phyloP scores from a whole-genome alignment of 2,888 invertebrate species.

The Drosophila ustulata region DNA sequence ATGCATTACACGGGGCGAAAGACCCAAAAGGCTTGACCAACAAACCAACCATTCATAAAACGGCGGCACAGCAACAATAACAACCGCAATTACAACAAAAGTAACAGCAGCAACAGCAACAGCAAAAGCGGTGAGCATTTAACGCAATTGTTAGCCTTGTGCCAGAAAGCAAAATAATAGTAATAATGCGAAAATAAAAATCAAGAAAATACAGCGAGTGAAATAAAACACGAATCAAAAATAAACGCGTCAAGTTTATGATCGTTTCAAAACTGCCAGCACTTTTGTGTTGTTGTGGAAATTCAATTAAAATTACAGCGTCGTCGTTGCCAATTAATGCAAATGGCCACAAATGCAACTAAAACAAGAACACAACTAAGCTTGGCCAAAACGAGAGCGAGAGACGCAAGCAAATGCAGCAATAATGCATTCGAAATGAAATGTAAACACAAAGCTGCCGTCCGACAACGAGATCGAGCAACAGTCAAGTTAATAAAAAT shows the following conservation, averaged over 20 bases:
- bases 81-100: slow-evolving; percentile 25
- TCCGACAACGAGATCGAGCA: not conserved
- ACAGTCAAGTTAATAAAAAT: slow-evolving; percentile 64
- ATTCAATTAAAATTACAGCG: slow-evolving; percentile 75
- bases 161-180: slow-evolving; percentile 75
- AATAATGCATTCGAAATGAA: slow-evolving; percentile 43
- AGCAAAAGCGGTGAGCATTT: slow-evolving; percentile 42
- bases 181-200: slow-evolving; percentile 66
- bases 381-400: not conserved
- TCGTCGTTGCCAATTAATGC: slow-evolving; percentile 69
- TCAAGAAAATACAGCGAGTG: slow-evolving; percentile 39
- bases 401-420: not conserved
- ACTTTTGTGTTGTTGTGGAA: slow-evolving; percentile 62
- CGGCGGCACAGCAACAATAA: slow-evolving; percentile 30
- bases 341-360: slow-evolving; percentile 69
- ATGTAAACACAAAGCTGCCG: slow-evolving; percentile 51
- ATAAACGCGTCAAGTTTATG: slow-evolving; percentile 62
- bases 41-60: slow-evolving; percentile 59
- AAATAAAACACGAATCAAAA: slow-evolving; percentile 62
- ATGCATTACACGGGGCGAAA: slow-evolving; percentile 62
- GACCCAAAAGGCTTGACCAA: slow-evolving; percentile 53
- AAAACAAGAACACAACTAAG: slow-evolving; percentile 47
- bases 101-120: slow-evolving; percentile 27
- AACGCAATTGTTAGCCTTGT: slow-evolving; percentile 78
- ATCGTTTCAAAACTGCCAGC: slow-evolving; percentile 66